These are phyloP conservation scores for Drosophila glabriapex DNA, from an alignment of 2,888 invertebrate genomes.

Conservation along the genomic window DNA sequence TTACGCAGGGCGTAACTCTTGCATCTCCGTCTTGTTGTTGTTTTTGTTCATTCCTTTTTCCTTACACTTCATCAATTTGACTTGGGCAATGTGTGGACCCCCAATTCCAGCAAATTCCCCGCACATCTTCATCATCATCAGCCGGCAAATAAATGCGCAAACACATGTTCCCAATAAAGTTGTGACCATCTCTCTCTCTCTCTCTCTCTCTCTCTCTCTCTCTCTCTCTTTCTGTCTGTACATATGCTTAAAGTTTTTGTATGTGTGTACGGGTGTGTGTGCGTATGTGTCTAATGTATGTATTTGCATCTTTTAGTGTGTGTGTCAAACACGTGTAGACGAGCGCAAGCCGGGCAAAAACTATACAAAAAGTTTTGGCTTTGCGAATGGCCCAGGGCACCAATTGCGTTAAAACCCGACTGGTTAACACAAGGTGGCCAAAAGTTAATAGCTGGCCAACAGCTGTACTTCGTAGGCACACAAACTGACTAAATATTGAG, in stretches of 20 bases:
- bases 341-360: constrained; percentile 45
- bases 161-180: constrained; percentile 70
- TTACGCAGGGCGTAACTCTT: neutral
- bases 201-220: neutral
- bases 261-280: constrained; percentile 3
- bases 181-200: constrained; percentile 20
- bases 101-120: neutral
- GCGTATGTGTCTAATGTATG: constrained; percentile 47
- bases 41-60: constrained; percentile 26
- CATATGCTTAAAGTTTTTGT: neutral
- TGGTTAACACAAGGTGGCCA: constrained; percentile 20
- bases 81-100: constrained; percentile 45
- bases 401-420: constrained; percentile 22
- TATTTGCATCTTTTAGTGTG: constrained; percentile 73
- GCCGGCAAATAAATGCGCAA: constrained; percentile 70
- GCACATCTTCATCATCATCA: neutral
- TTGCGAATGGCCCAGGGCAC: constrained; percentile 50
- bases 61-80: constrained; percentile 72
- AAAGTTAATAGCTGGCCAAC: constrained; percentile 58
- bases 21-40: neutral
- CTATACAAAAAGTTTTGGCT: constrained; percentile 69
- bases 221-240: neutral
- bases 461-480: constrained; percentile 31
- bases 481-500: constrained; percentile 51
- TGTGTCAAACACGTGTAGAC: constrained; percentile 48